Conservation (phyloP, 1,140 invertebrate genomes). For the Steinernema khuongi region DNA sequence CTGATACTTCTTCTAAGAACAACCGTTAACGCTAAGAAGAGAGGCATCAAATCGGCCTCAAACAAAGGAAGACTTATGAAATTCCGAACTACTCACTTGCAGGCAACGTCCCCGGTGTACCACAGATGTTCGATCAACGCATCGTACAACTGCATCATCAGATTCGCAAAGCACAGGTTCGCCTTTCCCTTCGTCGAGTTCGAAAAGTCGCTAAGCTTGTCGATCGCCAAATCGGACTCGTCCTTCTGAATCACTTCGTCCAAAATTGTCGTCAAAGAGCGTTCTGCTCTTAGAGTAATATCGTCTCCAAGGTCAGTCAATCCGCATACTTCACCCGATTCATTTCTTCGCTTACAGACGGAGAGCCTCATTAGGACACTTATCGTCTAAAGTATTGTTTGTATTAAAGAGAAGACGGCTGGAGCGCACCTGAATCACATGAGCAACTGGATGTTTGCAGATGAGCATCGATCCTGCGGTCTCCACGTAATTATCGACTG, state of each 20-base stretch:
- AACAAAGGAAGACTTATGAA: no score
- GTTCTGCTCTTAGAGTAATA: neutral
- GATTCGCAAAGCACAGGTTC: neutral
- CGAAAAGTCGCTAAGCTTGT: neutral
- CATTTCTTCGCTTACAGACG: neutral
- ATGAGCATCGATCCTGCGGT: neutral
- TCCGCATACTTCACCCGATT: neutral
- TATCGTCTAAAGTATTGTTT: neutral
- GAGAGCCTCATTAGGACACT: neutral
- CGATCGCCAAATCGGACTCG: neutral
- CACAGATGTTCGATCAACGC: neutral
- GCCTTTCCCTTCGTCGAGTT: neutral
- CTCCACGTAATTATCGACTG: neutral
- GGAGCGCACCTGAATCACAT: neutral
- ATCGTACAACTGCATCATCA: neutral
- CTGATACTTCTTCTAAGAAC: no score
- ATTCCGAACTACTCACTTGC: neutral
- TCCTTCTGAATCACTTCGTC: neutral
- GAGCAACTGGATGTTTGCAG: neutral
- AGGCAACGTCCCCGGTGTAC: neutral
- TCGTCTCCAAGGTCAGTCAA: neutral
- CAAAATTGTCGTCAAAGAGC: neutral
- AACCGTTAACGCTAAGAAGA: no score
- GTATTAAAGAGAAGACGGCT: neutral
- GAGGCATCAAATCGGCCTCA: no score